phyloP scores from a whole-genome alignment of 2,888 invertebrate genomes.

The Stegophylla sp. region DNA sequence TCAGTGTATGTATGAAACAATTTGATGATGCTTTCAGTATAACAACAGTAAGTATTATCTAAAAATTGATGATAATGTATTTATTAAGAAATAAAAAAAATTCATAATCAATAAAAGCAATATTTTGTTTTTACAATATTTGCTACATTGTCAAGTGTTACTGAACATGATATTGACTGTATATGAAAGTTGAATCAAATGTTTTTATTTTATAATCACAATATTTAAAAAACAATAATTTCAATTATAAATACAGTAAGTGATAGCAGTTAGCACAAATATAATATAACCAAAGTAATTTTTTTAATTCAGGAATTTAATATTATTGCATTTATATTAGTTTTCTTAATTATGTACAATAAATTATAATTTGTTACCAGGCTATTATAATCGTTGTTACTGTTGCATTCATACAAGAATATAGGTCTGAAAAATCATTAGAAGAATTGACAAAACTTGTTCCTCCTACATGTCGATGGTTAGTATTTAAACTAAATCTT shows the following conservation, averaged over 20 bases:
- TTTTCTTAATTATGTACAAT: neutral
- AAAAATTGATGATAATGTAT: neutral
- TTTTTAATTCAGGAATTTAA: neutral
- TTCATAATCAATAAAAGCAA: too few species aligned
- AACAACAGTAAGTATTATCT: conserved; percentile 82
- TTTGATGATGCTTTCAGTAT: conserved; percentile 99
- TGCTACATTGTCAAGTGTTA: too few species aligned
- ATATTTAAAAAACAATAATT: neutral
- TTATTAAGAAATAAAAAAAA: too few species aligned
- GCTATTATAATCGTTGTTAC: conserved; percentile 93
- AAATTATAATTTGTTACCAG: conserved; percentile 63
- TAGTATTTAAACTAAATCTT: conserved; percentile 62
- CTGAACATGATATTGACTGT: too few species aligned
- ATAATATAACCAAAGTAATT: neutral
- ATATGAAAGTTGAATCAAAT: too few species aligned
- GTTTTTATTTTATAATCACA: too few species aligned
- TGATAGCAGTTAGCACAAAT: too few species aligned
- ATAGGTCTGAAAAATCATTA: conserved; percentile 96
- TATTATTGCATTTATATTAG: neutral
- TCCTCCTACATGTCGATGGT: conserved; percentile 94
- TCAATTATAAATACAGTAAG: too few species aligned
- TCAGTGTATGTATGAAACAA: conserved; percentile 95
- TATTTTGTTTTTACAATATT: too few species aligned
- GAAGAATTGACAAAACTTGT: conserved; percentile 96
- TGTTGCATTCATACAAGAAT: conserved; percentile 98